Percentiles rank a stretch among this genome's conserved stretches.
Evolutionary conservation across 2,888 invertebrate genomes (phyloP).

Genomic region (Bellardia bayeri): DNA sequence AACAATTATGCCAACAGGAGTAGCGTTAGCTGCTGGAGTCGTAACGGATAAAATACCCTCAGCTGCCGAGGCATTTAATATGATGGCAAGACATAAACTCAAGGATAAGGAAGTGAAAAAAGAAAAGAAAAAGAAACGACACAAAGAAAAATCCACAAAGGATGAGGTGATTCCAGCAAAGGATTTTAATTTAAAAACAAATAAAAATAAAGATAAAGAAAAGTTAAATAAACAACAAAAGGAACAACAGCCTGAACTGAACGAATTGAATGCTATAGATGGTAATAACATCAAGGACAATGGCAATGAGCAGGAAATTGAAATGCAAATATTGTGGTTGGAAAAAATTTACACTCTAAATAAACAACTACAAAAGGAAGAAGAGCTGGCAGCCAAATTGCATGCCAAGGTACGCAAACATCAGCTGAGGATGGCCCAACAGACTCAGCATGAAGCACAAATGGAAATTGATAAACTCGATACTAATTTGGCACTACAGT

Average conservation of each 20-base stretch:
- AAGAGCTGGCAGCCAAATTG: conserved; percentile 89
- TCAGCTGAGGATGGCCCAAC: conserved; percentile 79
- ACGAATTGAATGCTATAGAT: conserved; percentile 23
- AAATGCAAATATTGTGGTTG: conserved; percentile 87
- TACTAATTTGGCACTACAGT: conserved; percentile 85
- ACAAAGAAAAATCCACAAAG: conserved; percentile 56
- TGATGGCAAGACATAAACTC: conserved; percentile 56
- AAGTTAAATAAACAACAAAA: conserved; percentile 28
- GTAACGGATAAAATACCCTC: conserved; percentile 30
- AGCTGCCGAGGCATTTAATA: conserved; percentile 36
- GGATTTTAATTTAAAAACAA: conserved; percentile 83
- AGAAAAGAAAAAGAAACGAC: conserved; percentile 69
- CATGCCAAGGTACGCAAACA: conserved; percentile 88
- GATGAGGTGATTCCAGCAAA: conserved; percentile 44
- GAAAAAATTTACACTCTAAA: conserved; percentile 90
- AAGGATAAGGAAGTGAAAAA: conserved; percentile 64
- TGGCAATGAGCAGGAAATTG: conserved; percentile 72
- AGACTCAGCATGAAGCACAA: conserved; percentile 79
- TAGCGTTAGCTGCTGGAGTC: conserved; percentile 26
- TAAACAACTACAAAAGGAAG: conserved; percentile 89
- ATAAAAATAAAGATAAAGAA: conserved; percentile 57
- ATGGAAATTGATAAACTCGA: conserved; percentile 84
- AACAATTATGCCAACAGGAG: conserved; percentile 33
- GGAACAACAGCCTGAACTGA: background rate
- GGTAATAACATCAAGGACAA: conserved; percentile 8